Evolutionary conservation across 1,140 invertebrate genomes (phyloP).

Genomic region (Chlorops oryzae): DNA sequence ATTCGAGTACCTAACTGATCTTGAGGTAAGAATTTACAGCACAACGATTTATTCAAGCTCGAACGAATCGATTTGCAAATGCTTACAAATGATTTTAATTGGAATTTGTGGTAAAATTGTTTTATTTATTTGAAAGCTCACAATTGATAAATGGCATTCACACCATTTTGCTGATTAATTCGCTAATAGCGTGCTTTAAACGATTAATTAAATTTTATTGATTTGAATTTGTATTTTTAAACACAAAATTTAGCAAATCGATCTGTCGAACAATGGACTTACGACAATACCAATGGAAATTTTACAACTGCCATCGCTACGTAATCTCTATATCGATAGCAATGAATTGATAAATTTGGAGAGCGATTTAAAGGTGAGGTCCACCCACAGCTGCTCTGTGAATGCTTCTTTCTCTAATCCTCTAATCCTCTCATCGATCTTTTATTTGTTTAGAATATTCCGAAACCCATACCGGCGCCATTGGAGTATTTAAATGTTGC

Average conservation of each 20-base stretch:
- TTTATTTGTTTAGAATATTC: too few species aligned
- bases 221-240: conserved; percentile 2
- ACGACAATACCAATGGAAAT: conserved; percentile 51
- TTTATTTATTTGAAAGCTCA: too few species aligned
- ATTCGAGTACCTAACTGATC: conserved; percentile 50
- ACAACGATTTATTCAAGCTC: too few species aligned
- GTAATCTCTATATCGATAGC: conserved; percentile 54
- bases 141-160: conserved; percentile 11
- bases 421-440: too few species aligned
- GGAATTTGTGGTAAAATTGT: too few species aligned
- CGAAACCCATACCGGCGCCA: conserved; percentile 51
- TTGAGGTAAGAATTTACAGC: conserved; percentile 47
- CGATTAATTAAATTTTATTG: conserved; percentile 1
- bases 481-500: conserved; percentile 53
- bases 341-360: conserved; percentile 51
- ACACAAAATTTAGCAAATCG: conserved; percentile 41
- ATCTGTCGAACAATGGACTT: conserved; percentile 56
- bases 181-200: too few species aligned
- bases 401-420: too few species aligned
- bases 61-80: too few species aligned
- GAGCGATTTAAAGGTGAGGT: conserved; percentile 35
- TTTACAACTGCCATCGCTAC: conserved; percentile 53
- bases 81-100: too few species aligned
- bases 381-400: too few species aligned
- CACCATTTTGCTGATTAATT: conserved; percentile 19